Base-by-base conservation (phyloP, 2,888 invertebrate genomes). In the Agrochola macilenta region DNA sequence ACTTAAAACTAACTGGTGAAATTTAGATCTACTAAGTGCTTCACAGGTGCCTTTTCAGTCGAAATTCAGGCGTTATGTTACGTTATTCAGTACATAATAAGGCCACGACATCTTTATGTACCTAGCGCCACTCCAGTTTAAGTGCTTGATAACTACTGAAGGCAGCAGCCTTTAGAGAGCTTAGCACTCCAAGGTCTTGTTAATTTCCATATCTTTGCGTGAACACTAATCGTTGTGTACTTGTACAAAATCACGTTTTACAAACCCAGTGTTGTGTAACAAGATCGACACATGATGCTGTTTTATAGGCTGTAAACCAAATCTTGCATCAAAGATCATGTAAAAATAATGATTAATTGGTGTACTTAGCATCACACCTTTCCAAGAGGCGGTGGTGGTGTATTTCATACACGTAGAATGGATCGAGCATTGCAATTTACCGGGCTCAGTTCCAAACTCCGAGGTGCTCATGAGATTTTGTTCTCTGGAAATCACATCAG, bases 201-300 rank as follows among this genome's bases (percentile, higher is more conserved):
- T 69, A 46, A 78, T 72, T 78, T 81, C 74, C 78, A 83, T 81
- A 64, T 81, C 70, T 81, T 49, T 39, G 17, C 35, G 20, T 63
- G 57, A 70, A 61, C n/a, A 64, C 49, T 43, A 26, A 49, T 49
- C 46, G 4, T 14, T 60, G 17, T 14, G 30, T 57, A 73, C 54
- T 61, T 26, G 35, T 57, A 14, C 23, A 12, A 49, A 49, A 76
- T 80, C 74, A 60, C 65, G 58, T 78, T 65, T 49, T 26, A n/a
- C 63, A 35, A 23, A 23, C 1, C 2, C 26, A 57, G 0, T 54
- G 69, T 63, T 78, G 8, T 58, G 52, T 68, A 23, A 54, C 8
- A 35, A 46, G 20, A 63, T 46, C n/a, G n/a, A 35, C 52, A 46
- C 60, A 52, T 60, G 43, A 60, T 52, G 46, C 26, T 66, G 5